These are phyloP conservation scores for Chamaetylas fuelleborni DNA, from an alignment of 2,113 vertebrate genomes.

Conservation along the genomic window DNA sequence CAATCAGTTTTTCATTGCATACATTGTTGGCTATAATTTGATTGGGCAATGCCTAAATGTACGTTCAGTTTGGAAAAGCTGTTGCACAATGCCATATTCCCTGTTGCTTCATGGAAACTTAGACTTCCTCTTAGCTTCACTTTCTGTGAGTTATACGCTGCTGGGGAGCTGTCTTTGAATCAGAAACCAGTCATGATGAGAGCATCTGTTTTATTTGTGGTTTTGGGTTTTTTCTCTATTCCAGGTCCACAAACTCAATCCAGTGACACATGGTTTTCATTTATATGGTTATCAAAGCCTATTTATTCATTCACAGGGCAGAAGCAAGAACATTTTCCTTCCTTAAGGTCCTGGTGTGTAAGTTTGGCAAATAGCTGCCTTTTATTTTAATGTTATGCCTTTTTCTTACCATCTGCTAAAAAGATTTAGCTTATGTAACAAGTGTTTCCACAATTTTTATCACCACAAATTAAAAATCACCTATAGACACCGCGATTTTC, in stretches of 20 bases:
- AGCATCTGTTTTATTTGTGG: slow-evolving; percentile 34
- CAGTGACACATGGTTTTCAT: slow-evolving; percentile 29
- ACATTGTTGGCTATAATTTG: slow-evolving; percentile 30
- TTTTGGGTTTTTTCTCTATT: not conserved
- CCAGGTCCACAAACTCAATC: not conserved
- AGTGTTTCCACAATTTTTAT: slow-evolving; percentile 13
- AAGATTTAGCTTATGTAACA: not conserved
- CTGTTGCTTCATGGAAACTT: slow-evolving; percentile 55
- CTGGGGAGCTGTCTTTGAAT: slow-evolving; percentile 40
- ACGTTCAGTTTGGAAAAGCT: slow-evolving; percentile 35
- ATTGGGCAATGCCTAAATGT: slow-evolving; percentile 29
- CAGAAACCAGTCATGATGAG: slow-evolving; percentile 12
- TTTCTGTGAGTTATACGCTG: slow-evolving; percentile 17
- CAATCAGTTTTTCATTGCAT: slow-evolving; percentile 50
- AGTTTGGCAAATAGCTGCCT: not conserved
- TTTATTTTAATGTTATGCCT: not conserved
- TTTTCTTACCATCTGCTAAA: slow-evolving; percentile 14
- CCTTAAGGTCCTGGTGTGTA: not conserved
- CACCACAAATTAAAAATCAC: not conserved
- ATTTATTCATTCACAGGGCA: not conserved
- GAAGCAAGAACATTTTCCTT: not conserved
- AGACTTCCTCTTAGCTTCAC: slow-evolving; percentile 44
- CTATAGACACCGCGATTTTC: not conserved
- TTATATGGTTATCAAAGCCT: slow-evolving; percentile 23
- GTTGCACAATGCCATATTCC: slow-evolving; percentile 45